Evolutionary conservation across 1,140 invertebrate genomes (phyloP), one percentile per base, ranked within the genome.

Genomic region (Dendroctonus ponderosae): DNA sequence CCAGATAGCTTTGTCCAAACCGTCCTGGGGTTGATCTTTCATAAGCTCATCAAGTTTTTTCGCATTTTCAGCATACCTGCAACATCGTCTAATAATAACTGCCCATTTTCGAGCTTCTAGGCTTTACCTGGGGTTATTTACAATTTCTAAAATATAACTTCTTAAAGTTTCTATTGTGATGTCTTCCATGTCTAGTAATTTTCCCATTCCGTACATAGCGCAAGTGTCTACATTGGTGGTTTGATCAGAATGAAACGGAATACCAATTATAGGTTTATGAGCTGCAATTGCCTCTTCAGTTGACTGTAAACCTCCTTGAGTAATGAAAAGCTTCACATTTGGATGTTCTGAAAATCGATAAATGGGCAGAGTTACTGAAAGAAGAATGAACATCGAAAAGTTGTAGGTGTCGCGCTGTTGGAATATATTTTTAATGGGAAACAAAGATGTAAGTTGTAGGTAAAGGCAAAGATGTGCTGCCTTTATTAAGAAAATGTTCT

Each of bases 271-370:
- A 5, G 85, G 84, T 7, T 83, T 79, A 42, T 79, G 81, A 59
- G 78, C 75, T 58, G 80, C 76, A 5, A 81, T 76, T 2, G 80
- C 76, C 70, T 85, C 84, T 62, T 79, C 79, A 6, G 77, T 72
- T 26, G 82, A 82, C 43, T 82, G 78, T 39, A 79, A 71, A 9
- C 83, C 83, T 62, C 82, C 82, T 72, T 85, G 83, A 26, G 78
- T 80, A 5, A 84, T 76, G 69, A 85, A 85, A 0, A 78, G 43
- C 56, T 73, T 74, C 0, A 74, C 70, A 62, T 79, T 78, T n/a
- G 71, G 72, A 73, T 85, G 82, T 26, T 70, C 80, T 81, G 51
- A 41, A 50, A 58, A 26, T 54, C n/a, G 38, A 40, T 62, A 37
- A 46, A 9, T n/a, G n/a, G n/a, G n/a, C n/a, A n/a, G n/a, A n/a